Evolutionary conservation across 2,888 invertebrate genomes (phyloP), one percentile per base, ranked within the genome.

Genomic region (Lissonota sp.): DNA sequence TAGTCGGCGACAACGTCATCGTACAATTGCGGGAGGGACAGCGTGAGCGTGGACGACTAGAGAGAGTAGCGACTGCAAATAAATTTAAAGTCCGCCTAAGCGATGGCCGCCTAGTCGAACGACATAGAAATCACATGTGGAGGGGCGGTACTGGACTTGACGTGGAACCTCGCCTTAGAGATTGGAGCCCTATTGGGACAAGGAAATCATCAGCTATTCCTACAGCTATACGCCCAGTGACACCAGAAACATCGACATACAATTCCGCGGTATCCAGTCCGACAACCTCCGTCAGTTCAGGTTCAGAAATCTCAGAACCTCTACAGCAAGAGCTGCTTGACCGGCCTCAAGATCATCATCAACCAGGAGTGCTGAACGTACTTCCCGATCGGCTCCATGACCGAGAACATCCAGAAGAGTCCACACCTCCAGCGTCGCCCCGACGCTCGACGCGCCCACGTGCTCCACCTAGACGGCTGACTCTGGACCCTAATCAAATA

Each of bases 1-100:
- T 63, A 49, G 40, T 72, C 51, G 72, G 72, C 7, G 72, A 72
- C 51, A 60, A 63, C 7, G 72, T 72, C 26, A 53, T 72, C 8
- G 46, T 72, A 6, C 63, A 62, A n/a, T n/a, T 63, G 62, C 51
- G 63, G 14, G 60, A 62, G n/a, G 63, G 55, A 14, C 60, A 72
- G 12, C 49, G 62, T 12, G 55, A 72, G 42, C 72, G 55, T 42
- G 72, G 72, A 26, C 51, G 63, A 14, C n/a, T 12, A 10, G 60
- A 62, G 60, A 42, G 42, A 42, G 60, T 62, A 2, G 40, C n/a
- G 39, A 37, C 64, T 16, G 66, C 66, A 12, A 66, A 66, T 12
- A 51, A 66, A 39, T 66, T 66, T 12, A 12, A 16, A 51, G 66
- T 66, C 12, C 66, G 66, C 39, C 66, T 66, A 26, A 66, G 66